Evolutionary conservation across 2,113 vertebrate genomes (phyloP), one percentile per base, ranked within the genome.

Genomic region (Bubo bubo): DNA sequence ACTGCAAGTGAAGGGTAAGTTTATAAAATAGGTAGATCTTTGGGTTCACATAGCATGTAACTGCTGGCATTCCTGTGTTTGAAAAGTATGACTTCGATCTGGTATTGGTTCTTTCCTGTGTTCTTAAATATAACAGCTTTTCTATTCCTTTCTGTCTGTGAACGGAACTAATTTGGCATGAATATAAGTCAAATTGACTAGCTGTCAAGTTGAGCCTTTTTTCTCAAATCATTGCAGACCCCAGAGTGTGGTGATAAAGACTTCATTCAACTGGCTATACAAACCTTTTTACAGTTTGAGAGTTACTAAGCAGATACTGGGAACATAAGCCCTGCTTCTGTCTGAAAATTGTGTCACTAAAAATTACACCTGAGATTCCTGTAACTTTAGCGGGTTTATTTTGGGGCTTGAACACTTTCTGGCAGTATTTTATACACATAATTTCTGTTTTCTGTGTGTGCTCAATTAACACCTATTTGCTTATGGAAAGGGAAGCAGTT

Each of bases 1-100:
- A 47, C 94, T 64, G 79, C 86, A 37, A 32, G 16, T 45, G 95
- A 97, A 92, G 43, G 97, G 98, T 96, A 86, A 95, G 94, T 56
- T 79, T 70, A 37, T 24, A 53, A 79, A 72, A 77, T 4, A 68
- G 37, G 12, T 35, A 19, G 1, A 23, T 82, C 20, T 55, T 91
- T n/a, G 34, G 24, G 27, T 63, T 93, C 63, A 43, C 49, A 26
- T 32, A 64, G 7, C 9, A 10, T 30, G 10, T 4, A 66, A 16
- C n/a, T 58, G 23, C 47, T 80, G 71, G 4, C 39, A 90, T 83
- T 81, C 56, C 53, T 79, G 21, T 58, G 17, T n/a, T 94, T 70
- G 41, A 47, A 90, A 75, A 47, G 15, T 41, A 1, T 35, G 14
- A 6, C 62, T 80, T 59, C 86, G 34, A 62, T 21, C 27, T 62